Evolutionary conservation across 2,113 vertebrate genomes (phyloP), one percentile per base, ranked within the genome.

Genomic region (Menidia beryllina): DNA sequence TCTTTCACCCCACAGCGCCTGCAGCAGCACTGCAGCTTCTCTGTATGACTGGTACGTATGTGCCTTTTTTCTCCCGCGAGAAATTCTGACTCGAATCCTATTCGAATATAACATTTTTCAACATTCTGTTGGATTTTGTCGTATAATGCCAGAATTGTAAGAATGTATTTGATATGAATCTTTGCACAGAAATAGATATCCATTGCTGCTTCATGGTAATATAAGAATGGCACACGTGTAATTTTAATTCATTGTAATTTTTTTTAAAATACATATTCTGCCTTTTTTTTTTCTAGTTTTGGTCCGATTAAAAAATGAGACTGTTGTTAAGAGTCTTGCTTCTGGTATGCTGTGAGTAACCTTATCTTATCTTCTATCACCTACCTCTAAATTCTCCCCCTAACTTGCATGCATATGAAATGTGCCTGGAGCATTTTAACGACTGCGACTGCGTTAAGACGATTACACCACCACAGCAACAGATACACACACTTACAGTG

Each of bases 321-420:
- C 79, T 76, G 58, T 38, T 52, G 30, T 12, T 71, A 38, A 84
- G 73, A 54, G 53, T 60, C 15, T 67, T 39, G 34, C 47, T 85
- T 24, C 66, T 87, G 23, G 19, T 38, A 3, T 85, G 62, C 68
- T 82, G 86, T 91, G 73, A 88, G 82, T 81, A 67, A 11, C 11
- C 48, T 34, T 9, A 4, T 68, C 9, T 69, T 69, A 7, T 43
- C 20, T 52, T 12, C 14, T 25, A 49, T 52, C 34, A 49, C 48
- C 25, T 50, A 17, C 23, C 39, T 15, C 51, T 27, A n/a, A 39
- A 24, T 69, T 1, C 27, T 19, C 19, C 45, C 15, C 23, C 52
- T 26, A 7, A 19, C 8, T 12, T 45, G 52, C 3, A 20, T 75
- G 63, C 25, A 23, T 53, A 41, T 61, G 7, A 24, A 43, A 34